Base-by-base conservation (phyloP, 2,888 invertebrate genomes). In the Ganaspis brasiliensis region DNA sequence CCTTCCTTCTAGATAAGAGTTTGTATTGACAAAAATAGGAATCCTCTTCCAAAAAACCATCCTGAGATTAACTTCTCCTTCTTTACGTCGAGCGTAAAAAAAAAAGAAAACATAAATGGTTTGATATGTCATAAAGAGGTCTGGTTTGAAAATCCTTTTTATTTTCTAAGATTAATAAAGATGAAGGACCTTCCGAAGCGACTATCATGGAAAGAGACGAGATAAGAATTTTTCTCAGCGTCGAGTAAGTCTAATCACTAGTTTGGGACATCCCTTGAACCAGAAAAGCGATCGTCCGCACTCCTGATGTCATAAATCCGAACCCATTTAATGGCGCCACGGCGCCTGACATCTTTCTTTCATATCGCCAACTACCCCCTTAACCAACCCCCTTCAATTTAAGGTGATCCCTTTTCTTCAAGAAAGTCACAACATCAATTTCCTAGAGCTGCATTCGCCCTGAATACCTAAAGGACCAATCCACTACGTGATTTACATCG, bases 261-360 rank as follows among this genome's bases (percentile, higher is more conserved):
- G 67, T 67, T 40, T 63, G 63, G 67, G 45, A 9, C 45, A 56
- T 56, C 57, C 76, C 71, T 71, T 83, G 81, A 82, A 83, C 77
- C 73, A 82, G 82, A 84, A 84, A 86, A 84, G 86, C 86, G 89
- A 89, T 88, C 86, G 83, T 86, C 84, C 84, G 81, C 83, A 80
- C 78, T 81, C 87, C 83, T 85, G 87, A 87, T 83, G 89, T 86
- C 85, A 86, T 89, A 89, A 87, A 88, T 89, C 87, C 85, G 86
- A 83, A 85, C 86, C 84, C 85, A 83, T 87, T 87, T 52, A 87
- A 85, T 80, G 79, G 76, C 81, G 80, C 84, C 81, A 77, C 73
- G 74, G 85, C 86, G 87, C 84, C 87, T 80, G 77, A 79, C 84
- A 75, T 84, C 83, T 82, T 80, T 61, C 63, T 75, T 70, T 76